These are phyloP conservation scores for Pyrocoelia pectoralis DNA, from an alignment of 2,888 invertebrate species.

Conservation along the genomic window DNA sequence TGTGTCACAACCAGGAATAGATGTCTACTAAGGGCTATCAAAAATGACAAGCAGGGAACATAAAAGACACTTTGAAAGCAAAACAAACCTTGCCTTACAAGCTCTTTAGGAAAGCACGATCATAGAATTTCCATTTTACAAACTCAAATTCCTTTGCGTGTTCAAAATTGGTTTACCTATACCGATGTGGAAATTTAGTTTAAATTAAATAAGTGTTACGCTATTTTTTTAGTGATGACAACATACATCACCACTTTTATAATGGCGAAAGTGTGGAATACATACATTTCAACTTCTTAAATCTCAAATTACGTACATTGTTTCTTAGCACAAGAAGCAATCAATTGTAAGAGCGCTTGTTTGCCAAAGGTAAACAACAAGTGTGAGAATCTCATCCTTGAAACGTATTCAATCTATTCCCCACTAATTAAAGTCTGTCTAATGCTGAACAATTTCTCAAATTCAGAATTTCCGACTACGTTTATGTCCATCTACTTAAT, in stretches of 20 bases:
- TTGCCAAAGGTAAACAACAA: conserved; percentile 29
- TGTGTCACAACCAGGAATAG: conserved; percentile 32
- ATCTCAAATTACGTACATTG: neutral
- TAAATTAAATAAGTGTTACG: conserved; percentile 3
- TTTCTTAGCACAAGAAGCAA: neutral
- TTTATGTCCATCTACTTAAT: conserved; percentile 48
- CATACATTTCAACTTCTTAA: neutral
- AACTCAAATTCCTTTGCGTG: neutral
- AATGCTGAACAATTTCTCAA: conserved; percentile 52
- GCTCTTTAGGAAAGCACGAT: conserved; percentile 8
- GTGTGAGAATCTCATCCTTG: conserved; percentile 27
- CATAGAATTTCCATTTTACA: conserved; percentile 19
- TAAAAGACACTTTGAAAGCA: conserved; percentile 26
- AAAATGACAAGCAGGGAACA: conserved; percentile 31
- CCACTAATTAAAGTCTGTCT: conserved; percentile 51
- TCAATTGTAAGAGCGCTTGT: neutral
- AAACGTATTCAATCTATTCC: conserved; percentile 40
- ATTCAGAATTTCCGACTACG: conserved; percentile 46
- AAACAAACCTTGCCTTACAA: conserved; percentile 28
- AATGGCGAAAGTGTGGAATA: neutral
- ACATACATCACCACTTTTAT: no score
- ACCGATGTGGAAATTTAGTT: neutral
- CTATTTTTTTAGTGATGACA: no score
- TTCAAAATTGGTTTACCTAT: conserved; percentile 14
- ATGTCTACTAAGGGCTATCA: conserved; percentile 27